phyloP scores from a whole-genome alignment of 2,113 vertebrate genomes.

The Tetrao urogallus region DNA sequence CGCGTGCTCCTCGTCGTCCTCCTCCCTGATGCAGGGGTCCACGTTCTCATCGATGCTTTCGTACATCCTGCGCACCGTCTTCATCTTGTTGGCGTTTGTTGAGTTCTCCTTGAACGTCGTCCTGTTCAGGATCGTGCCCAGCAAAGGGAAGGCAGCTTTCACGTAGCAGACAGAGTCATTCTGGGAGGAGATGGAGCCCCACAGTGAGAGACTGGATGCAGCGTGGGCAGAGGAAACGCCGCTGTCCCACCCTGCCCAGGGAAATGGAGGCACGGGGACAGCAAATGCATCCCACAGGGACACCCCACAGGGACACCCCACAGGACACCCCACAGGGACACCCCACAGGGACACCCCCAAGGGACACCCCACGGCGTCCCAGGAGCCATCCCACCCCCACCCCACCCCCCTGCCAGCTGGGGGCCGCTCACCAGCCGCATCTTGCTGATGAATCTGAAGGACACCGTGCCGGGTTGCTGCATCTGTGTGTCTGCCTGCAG shows the following conservation, averaged over 20 bases:
- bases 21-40: conserved; percentile 60
- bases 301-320: background rate
- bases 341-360: background rate
- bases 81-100: conserved; percentile 7
- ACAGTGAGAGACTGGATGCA: rapidly evolving
- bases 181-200: conserved; percentile 7
- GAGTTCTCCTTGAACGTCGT: conserved; percentile 77
- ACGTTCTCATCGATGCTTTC: background rate
- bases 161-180: conserved; percentile 70
- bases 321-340: no score
- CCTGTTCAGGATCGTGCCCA: conserved; percentile 65
- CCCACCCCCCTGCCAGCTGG: background rate
- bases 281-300: background rate
- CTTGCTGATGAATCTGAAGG: conserved; percentile 73
- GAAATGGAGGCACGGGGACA: background rate
- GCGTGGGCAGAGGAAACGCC: background rate
- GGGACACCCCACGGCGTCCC: background rate
- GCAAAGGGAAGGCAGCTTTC: conserved; percentile 73
- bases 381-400: background rate
- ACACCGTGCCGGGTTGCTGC: conserved; percentile 71
- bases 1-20: conserved; percentile 56
- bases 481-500: conserved; percentile 83
- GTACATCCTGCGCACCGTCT: conserved; percentile 59
- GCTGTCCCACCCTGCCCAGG: rapidly evolving
- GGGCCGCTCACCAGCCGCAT: conserved; percentile 73